Evolutionary conservation across 2,113 vertebrate species (phyloP), one percentile per base, ranked within the genome.

Genomic region (Synodontis membranacea): DNA sequence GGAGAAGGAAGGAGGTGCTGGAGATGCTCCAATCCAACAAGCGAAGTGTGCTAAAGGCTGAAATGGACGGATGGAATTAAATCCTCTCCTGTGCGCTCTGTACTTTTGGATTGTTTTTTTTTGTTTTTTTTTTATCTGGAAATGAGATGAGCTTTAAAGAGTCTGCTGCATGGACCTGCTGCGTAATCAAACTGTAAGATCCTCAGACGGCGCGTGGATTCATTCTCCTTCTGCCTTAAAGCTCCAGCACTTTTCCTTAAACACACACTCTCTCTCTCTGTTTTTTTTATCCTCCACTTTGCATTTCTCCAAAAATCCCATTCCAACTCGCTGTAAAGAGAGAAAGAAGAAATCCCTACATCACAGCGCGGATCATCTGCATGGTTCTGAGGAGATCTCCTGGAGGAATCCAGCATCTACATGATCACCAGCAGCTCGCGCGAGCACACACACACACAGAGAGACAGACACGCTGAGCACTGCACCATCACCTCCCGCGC

Each of bases 181-280:
- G 46, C 52, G 84, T 48, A 52, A 64, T 86, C 84, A 80, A 62
- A 83, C 80, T 81, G 83, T 75, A 75, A 39, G 64, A 64, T 85
- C 83, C 83, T 70, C 79, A 82, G 46, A 7, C 60, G 6, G 34
- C 10, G 42, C 28, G 0, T 1, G 28, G 44, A 4, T 52, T 46
- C 39, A 60, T n/a, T 50, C 7, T 48, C 28, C 68, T 39, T 46
- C 19, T 12, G 58, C n/a, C n/a, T n/a, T n/a, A n/a, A n/a, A 37
- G 14, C 50, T 25, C 50, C 8, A 78, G 79, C 70, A 87, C 80
- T 76, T 87, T 58, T 76, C 37, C 4, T 37, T 10, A 25, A 50
- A 58, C 50, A 56, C 17, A 37, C 15, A 52, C 31, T 11, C 37
- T 31, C 56, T 19, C 37, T 21, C 39, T 52, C 3, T 37, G 11